Conservation (phyloP, 2,113 vertebrate genomes). For the Oncorhynchus mykiss region DNA sequence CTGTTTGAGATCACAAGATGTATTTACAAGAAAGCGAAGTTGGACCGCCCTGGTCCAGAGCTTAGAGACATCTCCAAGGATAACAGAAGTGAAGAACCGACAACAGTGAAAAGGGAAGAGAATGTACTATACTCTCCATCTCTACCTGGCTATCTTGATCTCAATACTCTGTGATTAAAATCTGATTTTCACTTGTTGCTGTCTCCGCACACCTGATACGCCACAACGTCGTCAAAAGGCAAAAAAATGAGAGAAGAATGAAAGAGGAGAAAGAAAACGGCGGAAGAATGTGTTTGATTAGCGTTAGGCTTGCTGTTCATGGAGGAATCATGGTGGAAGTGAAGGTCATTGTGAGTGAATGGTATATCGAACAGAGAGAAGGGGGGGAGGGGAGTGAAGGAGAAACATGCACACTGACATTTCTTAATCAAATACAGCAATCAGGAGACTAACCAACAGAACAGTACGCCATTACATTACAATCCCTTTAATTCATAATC, state of each 20-base stretch:
- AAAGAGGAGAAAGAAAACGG: constrained; percentile 33
- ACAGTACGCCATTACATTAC: constrained; percentile 86
- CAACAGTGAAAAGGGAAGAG: background rate
- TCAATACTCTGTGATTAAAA: constrained; percentile 76
- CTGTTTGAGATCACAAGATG: constrained; percentile 15
- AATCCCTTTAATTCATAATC: constrained; percentile 97
- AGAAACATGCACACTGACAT: constrained; percentile 75
- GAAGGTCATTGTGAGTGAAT: constrained; percentile 72
- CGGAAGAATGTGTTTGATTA: constrained; percentile 81
- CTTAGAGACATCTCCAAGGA: constrained; percentile 21
- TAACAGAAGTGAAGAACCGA: constrained; percentile 18
- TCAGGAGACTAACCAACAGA: constrained; percentile 89
- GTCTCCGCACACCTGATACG: constrained; percentile 62
- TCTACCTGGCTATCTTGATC: constrained; percentile 67
- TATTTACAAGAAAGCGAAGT: background rate
- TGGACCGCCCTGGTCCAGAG: background rate
- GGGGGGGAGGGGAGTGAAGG: constrained; percentile 55
- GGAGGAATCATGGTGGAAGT: constrained; percentile 51
- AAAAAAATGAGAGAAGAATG: constrained; percentile 45
- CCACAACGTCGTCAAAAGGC: constrained; percentile 61
- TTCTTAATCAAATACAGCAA: constrained; percentile 84
- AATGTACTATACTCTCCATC: constrained; percentile 46
- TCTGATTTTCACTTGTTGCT: constrained; percentile 75
- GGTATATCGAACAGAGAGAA: constrained; percentile 49
- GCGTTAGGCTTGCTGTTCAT: constrained; percentile 60